These are phyloP conservation scores for Drosophila setifemur DNA, from an alignment of 1,140 invertebrate species.

Conservation along the genomic window DNA sequence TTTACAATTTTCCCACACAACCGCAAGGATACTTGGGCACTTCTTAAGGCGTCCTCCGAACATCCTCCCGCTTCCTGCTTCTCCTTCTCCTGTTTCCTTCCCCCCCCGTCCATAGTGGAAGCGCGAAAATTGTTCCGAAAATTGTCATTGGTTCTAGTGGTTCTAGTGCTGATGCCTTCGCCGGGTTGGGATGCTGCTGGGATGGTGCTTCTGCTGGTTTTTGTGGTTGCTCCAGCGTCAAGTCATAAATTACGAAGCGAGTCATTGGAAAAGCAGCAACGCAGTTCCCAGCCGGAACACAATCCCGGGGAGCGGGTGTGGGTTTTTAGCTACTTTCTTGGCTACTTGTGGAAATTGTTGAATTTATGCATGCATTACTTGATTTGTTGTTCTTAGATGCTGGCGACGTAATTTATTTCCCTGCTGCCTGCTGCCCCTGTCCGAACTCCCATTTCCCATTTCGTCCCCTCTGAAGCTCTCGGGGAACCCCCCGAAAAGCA, in stretches of 20 bases:
- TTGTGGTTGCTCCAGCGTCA: constrained; percentile 53
- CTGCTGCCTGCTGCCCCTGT: no score
- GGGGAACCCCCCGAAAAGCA: neutral
- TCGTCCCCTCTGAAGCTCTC: neutral
- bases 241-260: constrained; percentile 77
- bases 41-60: constrained; percentile 10
- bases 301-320: neutral
- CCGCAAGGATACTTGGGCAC: constrained; percentile 12
- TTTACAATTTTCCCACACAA: constrained; percentile 58
- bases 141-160: constrained; percentile 63
- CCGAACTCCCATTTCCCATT: constrained; percentile 3
- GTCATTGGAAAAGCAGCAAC: constrained; percentile 74
- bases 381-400: constrained; percentile 68
- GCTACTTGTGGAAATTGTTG: constrained; percentile 68
- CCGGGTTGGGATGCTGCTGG: constrained; percentile 1
- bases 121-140: constrained; percentile 76
- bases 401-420: constrained; percentile 69
- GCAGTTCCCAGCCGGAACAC: constrained; percentile 1
- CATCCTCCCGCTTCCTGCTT: neutral
- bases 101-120: neutral
- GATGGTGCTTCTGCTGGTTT: constrained; percentile 34
- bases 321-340: constrained; percentile 59
- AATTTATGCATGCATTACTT: constrained; percentile 79
- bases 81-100: neutral
- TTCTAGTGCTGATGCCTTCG: constrained; percentile 5